Percentiles rank a stretch among this genome's conserved stretches.
phyloP scores from a whole-genome alignment of 2,888 invertebrate species.

The Eumerus sabulonum region DNA sequence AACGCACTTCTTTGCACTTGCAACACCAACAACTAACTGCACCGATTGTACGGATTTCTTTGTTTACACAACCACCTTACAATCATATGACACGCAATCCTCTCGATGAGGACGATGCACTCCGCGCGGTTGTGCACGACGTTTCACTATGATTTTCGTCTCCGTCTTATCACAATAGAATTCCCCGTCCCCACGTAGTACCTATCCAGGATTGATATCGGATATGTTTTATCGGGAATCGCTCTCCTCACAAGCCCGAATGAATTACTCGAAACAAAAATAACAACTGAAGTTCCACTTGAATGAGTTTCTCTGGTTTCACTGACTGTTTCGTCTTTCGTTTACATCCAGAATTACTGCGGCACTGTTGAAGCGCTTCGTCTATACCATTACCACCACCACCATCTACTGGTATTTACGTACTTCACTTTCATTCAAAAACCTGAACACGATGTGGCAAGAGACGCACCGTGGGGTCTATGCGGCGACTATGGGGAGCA shows the following conservation, averaged over 20 bases:
- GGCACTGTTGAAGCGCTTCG: constrained; percentile 14
- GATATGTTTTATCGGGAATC: too few species aligned
- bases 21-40: constrained; percentile 53
- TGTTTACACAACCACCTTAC: constrained; percentile 65
- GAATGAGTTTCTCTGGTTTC: constrained; percentile 52
- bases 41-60: constrained; percentile 37
- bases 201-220: too few species aligned
- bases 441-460: constrained; percentile 9
- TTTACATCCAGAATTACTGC: constrained; percentile 32
- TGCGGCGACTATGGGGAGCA: too few species aligned
- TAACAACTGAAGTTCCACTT: constrained; percentile 32
- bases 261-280: too few species aligned
- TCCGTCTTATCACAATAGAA: constrained; percentile 48
- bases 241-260: background rate
- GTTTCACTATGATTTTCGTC: background rate
- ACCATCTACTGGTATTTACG: constrained; percentile 7
- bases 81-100: constrained; percentile 43
- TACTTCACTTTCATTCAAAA: constrained; percentile 35
- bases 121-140: too few species aligned
- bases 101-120: too few species aligned
- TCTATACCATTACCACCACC: background rate
- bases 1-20: constrained; percentile 39
- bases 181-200: background rate
- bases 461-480: too few species aligned
- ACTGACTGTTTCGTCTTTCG: constrained; percentile 8